phyloP scores from a whole-genome alignment of 2,797 vertebrate species.

The Acanthis flammea region DNA sequence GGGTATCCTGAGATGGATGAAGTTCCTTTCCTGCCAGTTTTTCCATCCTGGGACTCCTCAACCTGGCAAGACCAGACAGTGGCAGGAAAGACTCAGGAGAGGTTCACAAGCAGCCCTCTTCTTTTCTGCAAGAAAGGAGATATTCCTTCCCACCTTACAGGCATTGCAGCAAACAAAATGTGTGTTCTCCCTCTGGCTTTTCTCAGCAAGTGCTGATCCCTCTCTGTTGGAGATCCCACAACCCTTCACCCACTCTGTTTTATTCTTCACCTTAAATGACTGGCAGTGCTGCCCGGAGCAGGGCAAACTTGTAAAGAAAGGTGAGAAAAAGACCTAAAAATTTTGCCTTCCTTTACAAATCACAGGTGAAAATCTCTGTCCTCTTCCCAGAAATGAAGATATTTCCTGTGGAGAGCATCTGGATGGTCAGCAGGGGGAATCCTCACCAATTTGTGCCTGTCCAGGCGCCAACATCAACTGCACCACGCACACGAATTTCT shows the following conservation, averaged over 20 bases:
- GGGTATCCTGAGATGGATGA: not conserved
- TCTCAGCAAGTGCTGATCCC: not conserved
- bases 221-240: not conserved
- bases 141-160: not conserved
- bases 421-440: not conserved
- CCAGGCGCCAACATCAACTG: not conserved
- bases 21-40: not conserved
- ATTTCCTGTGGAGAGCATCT: not conserved
- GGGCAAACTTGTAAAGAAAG: not conserved
- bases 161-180: not conserved
- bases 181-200: not conserved
- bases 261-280: not conserved
- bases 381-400: not conserved
- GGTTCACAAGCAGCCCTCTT: not conserved
- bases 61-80: not conserved
- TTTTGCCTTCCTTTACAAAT: not conserved
- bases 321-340: not conserved
- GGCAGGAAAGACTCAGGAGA: not conserved
- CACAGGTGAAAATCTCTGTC: not conserved
- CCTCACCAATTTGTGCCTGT: not conserved
- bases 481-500: not conserved
- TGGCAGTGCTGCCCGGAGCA: not conserved
- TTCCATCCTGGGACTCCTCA: not conserved
- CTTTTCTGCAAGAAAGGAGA: not conserved
- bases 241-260: not conserved